A percentile compares a stretch with the other conserved stretches of the same genome.
Evolutionary conservation across 1,140 invertebrate species (phyloP).

Genomic region (Anadara kagoshimensis): DNA sequence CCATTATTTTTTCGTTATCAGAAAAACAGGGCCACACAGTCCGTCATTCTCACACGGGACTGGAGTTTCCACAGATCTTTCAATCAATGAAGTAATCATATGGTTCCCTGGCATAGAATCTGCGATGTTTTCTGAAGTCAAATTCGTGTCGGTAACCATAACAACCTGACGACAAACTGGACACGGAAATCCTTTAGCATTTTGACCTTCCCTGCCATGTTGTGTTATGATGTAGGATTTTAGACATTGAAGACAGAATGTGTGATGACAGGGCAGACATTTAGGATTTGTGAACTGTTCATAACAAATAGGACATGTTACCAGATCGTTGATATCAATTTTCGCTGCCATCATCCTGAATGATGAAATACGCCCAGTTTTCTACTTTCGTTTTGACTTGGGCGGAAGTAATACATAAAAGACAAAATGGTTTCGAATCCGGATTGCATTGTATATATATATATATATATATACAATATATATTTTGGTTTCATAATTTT

Average conservation of each 20-base stretch:
- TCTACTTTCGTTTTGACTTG: too few species aligned
- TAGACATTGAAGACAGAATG: conserved; percentile 76
- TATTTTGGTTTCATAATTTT: too few species aligned
- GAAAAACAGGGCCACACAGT: conserved; percentile 42
- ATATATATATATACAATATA: too few species aligned
- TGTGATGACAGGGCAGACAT: conserved; percentile 62
- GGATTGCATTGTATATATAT: too few species aligned
- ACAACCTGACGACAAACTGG: conserved; percentile 49
- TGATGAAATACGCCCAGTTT: too few species aligned
- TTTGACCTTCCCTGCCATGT: conserved; percentile 29
- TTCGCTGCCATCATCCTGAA: too few species aligned
- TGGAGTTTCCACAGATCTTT: conserved; percentile 28
- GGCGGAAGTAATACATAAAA: too few species aligned
- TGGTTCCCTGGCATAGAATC: conserved; percentile 49
- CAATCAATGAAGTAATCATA: conserved; percentile 48
- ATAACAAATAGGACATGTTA: conserved; percentile 62
- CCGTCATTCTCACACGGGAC: conserved; percentile 36
- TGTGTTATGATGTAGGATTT: conserved; percentile 80
- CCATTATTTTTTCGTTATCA: conserved; percentile 36
- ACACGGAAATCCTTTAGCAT: conserved; percentile 40
- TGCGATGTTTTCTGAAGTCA: conserved; percentile 35
- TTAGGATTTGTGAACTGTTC: conserved; percentile 57
- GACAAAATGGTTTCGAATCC: too few species aligned
- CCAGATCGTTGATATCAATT: conserved; percentile 40
- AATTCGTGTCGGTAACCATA: conserved; percentile 27